Conservation (phyloP, 2,888 invertebrate genomes). For the Trypoxylon attenuatum region DNA sequence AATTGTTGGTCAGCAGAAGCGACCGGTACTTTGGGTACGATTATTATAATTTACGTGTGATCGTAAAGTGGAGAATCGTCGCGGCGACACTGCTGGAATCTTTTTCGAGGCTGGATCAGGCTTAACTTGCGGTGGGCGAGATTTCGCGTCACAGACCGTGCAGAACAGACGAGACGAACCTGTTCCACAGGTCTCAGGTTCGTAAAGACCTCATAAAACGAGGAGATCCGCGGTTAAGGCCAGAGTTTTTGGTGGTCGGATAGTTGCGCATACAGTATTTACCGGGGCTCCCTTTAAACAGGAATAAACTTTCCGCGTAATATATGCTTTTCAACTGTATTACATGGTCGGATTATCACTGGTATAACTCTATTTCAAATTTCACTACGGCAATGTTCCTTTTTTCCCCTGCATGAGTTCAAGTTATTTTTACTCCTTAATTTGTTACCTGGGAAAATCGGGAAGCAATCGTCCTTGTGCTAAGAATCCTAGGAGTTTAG, state of each 20-base stretch:
- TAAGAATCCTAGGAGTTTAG: no score
- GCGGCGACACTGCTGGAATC: background rate
- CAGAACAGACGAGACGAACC: conserved; percentile 24
- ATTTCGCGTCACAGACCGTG: conserved; percentile 13
- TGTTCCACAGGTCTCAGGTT: conserved; percentile 20
- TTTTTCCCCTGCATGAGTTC: no score
- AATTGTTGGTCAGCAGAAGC: background rate
- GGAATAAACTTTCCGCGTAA: background rate
- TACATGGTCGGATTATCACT: background rate
- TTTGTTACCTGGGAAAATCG: no score
- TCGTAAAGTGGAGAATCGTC: conserved; percentile 23
- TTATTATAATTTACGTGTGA: conserved; percentile 12
- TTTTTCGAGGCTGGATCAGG: background rate
- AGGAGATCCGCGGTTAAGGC: conserved; percentile 3
- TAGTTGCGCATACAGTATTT: background rate
- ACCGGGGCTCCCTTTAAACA: background rate
- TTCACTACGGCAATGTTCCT: no score
- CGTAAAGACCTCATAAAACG: conserved; percentile 31
- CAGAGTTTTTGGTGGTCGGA: conserved; percentile 12
- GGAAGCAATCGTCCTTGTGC: no score
- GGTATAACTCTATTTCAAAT: background rate
- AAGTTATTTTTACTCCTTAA: no score
- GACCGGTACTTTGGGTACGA: background rate
- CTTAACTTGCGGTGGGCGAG: conserved; percentile 13
- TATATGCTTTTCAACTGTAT: background rate